Conservation (phyloP, 2,888 invertebrate species). For the Meiosimyza platycephala region DNA sequence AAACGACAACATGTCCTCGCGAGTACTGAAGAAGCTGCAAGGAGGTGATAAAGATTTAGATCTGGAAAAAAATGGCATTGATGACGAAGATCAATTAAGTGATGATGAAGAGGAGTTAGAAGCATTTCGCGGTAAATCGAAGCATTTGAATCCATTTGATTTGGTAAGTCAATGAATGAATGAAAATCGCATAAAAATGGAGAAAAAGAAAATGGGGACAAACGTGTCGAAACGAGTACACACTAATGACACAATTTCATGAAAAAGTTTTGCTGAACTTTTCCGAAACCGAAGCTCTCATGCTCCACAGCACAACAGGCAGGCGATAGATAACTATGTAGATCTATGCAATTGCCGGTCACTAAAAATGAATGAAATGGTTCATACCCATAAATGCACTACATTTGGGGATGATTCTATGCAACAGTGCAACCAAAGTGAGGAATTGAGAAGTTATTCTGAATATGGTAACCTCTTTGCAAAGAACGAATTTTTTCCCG, state of each 20-base stretch:
- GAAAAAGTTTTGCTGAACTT: constrained; percentile 2
- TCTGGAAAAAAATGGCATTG: constrained; percentile 47
- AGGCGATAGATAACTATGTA: background rate
- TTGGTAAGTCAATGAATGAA: constrained; percentile 70
- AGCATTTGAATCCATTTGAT: constrained; percentile 77
- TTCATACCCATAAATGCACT: background rate
- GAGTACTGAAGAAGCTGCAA: constrained; percentile 75
- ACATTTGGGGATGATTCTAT: background rate
- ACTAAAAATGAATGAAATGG: background rate
- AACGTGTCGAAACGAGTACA: constrained; percentile 33
- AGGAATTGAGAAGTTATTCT: background rate
- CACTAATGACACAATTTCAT: constrained; percentile 33
- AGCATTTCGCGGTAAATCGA: constrained; percentile 70
- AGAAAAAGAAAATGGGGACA: background rate
- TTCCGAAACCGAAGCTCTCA: background rate
- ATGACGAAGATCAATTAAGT: constrained; percentile 65
- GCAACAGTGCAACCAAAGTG: background rate
- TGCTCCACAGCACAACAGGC: constrained; percentile 15
- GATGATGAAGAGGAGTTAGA: constrained; percentile 69
- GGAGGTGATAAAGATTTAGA: constrained; percentile 69
- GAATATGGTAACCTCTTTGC: no score
- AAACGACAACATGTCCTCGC: constrained; percentile 71
- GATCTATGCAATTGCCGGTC: background rate
- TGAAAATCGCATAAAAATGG: constrained; percentile 8
- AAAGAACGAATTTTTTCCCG: no score